Percentiles rank a stretch among this genome's conserved stretches.
Evolutionary conservation across 2,888 invertebrate species (phyloP).

Genomic region (Mimumesa dahlbomi): DNA sequence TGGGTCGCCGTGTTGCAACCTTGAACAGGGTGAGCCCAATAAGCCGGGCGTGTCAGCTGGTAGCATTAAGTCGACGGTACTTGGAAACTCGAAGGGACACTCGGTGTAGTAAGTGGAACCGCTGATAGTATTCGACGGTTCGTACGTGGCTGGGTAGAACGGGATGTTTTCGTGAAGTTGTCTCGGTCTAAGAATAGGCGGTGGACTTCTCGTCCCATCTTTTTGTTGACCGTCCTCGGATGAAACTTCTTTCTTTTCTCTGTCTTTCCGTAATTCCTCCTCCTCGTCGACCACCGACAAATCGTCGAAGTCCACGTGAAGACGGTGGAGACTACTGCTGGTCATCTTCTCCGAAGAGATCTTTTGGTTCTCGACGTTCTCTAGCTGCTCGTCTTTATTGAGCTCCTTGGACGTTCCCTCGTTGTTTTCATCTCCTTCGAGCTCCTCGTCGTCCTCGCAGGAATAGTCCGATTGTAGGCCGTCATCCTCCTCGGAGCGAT

Average conservation of each 20-base stretch:
- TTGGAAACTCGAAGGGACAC: slow-evolving; percentile 72
- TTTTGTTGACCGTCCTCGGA: slow-evolving; percentile 35
- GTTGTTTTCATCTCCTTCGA: slow-evolving; percentile 66
- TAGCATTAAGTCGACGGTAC: slow-evolving; percentile 46
- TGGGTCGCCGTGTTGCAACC: slow-evolving; percentile 60
- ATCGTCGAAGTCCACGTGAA: slow-evolving; percentile 84
- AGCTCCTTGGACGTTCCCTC: slow-evolving; percentile 75
- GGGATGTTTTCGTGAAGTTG: slow-evolving; percentile 63
- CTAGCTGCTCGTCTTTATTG: slow-evolving; percentile 70
- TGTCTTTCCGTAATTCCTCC: slow-evolving; percentile 75
- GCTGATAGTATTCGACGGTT: slow-evolving; percentile 55
- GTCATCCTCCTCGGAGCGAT: slow-evolving; percentile 71
- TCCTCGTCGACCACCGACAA: slow-evolving; percentile 90
- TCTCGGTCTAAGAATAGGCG: slow-evolving; percentile 39
- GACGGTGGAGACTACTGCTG: slow-evolving; percentile 64
- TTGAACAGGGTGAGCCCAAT: slow-evolving; percentile 60
- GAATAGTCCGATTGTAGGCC: slow-evolving; percentile 62
- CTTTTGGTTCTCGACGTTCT: slow-evolving; percentile 79
- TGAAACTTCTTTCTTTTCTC: slow-evolving; percentile 52
- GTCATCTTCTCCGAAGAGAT: slow-evolving; percentile 81
- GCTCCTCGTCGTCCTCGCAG: slow-evolving; percentile 69
- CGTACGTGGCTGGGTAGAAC: slow-evolving; percentile 57
- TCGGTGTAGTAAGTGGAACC: slow-evolving; percentile 68
- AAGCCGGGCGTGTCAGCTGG: slow-evolving; percentile 38
- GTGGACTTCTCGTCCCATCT: slow-evolving; percentile 30